Evolutionary conservation across 2,113 vertebrate genomes (phyloP).

Genomic region (Vombatus ursinus): DNA sequence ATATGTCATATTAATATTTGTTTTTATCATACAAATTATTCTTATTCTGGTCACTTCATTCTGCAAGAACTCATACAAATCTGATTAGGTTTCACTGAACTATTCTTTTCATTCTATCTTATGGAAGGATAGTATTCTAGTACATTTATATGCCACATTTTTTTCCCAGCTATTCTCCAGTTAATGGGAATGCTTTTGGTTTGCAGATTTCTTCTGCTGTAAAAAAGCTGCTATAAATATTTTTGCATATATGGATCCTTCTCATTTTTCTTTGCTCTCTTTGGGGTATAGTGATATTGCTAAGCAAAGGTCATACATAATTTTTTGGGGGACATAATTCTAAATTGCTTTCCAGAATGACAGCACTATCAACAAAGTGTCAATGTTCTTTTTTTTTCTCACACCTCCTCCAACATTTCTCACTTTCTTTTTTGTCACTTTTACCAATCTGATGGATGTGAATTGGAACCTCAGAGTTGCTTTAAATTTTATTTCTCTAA

Average conservation of each 20-base stretch:
- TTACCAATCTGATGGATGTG: neutral
- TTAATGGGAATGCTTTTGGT: neutral
- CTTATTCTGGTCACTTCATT: neutral
- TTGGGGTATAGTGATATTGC: neutral
- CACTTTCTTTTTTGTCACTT: neutral
- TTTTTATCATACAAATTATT: neutral
- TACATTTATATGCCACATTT: neutral
- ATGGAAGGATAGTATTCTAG: neutral
- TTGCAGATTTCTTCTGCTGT: neutral
- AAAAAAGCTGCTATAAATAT: neutral
- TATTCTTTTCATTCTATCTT: neutral
- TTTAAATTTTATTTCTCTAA: neutral
- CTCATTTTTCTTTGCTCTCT: neutral
- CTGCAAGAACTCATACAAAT: neutral
- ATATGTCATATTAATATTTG: neutral
- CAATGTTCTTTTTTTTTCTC: neutral
- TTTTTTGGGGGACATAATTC: neutral
- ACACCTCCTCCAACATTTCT: neutral
- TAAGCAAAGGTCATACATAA: neutral
- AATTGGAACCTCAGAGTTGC: neutral
- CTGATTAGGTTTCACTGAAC: neutral
- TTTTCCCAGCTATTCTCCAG: neutral
- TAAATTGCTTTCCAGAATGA: neutral
- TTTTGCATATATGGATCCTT: neutral
- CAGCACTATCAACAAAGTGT: neutral